Evolutionary conservation across 2,113 vertebrate species (phyloP), one percentile per base, ranked within the genome.

Genomic region (Ciconia stormi): DNA sequence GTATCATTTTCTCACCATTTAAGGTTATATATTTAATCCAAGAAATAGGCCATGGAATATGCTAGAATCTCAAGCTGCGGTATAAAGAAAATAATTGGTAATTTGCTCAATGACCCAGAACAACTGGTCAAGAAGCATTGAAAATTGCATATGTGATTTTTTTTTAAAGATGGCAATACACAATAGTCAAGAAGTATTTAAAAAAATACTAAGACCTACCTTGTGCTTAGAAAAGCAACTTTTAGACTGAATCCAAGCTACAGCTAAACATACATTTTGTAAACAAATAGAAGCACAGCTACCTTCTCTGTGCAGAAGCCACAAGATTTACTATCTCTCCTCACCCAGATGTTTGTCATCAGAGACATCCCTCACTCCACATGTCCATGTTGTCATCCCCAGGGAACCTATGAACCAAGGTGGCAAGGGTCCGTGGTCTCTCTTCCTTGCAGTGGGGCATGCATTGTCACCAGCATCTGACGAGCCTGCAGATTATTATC

Each of bases 1-100:
- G 19, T 32, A 89, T 93, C 36, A 67, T 49, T 87, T 84, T 90
- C 87, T 91, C 46, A 66, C 11, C 4, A 26, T 87, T 89, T 96
- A 94, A 97, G 91, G 62, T 47, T 70, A 62, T 79, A 93, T 86
- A 97, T 97, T 96, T 92, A 94, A 87, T 89, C 50, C 58, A 93
- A 93, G 46, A 69, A 93, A 84, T 32, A 82, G 52, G 50, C 46
- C 40, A 89, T 46, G 59, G 47, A 81, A 82, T 74, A 86, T 82
- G 49, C 30, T 90, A 83, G 56, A 92, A 71, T 89, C n/a, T 90
- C 32, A 91, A 89, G 46, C 44, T 89, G 26, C 46, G 94, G 12
- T 36, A 50, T 23, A 79, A 70, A 6, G 61, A 83, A 82, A 83
- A 81, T 11, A 42, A 74, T 10, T 40, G 6, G 10, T 40, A 55